Conservation (phyloP, 2,113 vertebrate species). For the Alosa alosa region DNA sequence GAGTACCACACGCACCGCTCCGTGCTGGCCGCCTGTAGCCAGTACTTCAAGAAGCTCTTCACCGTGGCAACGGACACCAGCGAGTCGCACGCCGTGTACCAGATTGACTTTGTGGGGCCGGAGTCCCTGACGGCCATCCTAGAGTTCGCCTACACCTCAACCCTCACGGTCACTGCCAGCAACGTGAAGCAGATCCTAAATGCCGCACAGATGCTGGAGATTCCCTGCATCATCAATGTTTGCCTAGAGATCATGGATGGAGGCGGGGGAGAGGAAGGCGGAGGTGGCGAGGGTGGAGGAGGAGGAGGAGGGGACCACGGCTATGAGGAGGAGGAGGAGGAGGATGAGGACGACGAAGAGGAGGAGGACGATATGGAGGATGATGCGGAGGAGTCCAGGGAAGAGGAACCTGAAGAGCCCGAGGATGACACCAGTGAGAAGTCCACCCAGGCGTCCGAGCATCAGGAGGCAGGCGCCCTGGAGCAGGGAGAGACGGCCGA, state of each 20-base stretch:
- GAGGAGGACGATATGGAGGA: conserved; percentile 75
- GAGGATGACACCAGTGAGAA: conserved; percentile 80
- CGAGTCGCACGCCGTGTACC: conserved; percentile 82
- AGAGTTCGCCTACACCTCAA: conserved; percentile 98
- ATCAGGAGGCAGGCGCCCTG: conserved; percentile 59
- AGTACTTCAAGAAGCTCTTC: conserved; percentile 99
- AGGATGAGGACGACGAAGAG: conserved; percentile 74
- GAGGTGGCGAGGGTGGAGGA: conserved; percentile 67
- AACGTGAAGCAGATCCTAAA: conserved; percentile 94
- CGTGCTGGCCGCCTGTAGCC: conserved; percentile 94
- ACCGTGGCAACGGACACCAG: conserved; percentile 79
- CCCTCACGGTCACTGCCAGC: conserved; percentile 90
- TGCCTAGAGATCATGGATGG: conserved; percentile 97
- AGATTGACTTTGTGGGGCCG: conserved; percentile 94
- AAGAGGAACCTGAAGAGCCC: conserved; percentile 77
- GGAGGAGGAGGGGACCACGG: conserved; percentile 74
- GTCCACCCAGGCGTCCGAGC: conserved; percentile 59
- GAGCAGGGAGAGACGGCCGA: conserved; percentile 60
- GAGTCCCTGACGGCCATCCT: conserved; percentile 95
- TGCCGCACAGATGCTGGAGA: conserved; percentile 92
- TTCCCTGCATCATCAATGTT: conserved; percentile 92
- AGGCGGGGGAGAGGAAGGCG: conserved; percentile 66
- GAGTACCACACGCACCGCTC: conserved; percentile 94
- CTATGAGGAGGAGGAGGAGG: conserved; percentile 77
- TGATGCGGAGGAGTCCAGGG: conserved; percentile 61